A percentile compares a stretch with the other conserved stretches of the same genome.
phyloP scores from a whole-genome alignment of 2,797 vertebrate species.

The Anabas testudineus region DNA sequence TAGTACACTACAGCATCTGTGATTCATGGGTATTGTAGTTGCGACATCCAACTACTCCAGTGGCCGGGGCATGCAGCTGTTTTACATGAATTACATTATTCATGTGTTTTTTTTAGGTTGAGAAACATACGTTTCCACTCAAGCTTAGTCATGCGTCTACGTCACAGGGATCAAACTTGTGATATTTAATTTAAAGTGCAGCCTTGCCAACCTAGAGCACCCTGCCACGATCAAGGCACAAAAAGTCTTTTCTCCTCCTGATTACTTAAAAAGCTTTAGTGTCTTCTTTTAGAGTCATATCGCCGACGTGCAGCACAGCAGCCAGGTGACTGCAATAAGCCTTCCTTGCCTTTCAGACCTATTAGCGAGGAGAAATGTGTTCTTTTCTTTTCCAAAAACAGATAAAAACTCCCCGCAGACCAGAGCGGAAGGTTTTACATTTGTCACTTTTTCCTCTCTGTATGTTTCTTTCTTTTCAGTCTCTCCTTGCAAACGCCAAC shows the following conservation, averaged over 20 bases:
- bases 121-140: not conserved
- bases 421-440: conserved; percentile 38
- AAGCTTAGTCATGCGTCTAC: conserved; percentile 1
- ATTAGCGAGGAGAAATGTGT: conserved; percentile 48
- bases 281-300: conserved; percentile 30
- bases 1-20: no score
- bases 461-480: conserved; percentile 38
- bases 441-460: conserved; percentile 45
- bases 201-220: conserved; percentile 8
- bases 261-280: conserved; percentile 40
- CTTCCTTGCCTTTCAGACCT: conserved; percentile 26
- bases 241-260: conserved; percentile 33
- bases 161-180: conserved; percentile 15
- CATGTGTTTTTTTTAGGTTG: not conserved
- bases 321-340: conserved; percentile 54
- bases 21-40: no score
- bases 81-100: no score
- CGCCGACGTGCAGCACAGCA: conserved; percentile 30
- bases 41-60: no score
- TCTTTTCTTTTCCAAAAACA: conserved; percentile 31
- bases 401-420: conserved; percentile 27
- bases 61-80: no score
- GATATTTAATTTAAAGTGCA: conserved; percentile 27
- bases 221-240: conserved; percentile 13
- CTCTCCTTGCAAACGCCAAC: conserved; percentile 14